A percentile compares a stretch with the other conserved stretches of the same genome.
Evolutionary conservation across 2,113 vertebrate species (phyloP).

Genomic region (Scopus umbretta): DNA sequence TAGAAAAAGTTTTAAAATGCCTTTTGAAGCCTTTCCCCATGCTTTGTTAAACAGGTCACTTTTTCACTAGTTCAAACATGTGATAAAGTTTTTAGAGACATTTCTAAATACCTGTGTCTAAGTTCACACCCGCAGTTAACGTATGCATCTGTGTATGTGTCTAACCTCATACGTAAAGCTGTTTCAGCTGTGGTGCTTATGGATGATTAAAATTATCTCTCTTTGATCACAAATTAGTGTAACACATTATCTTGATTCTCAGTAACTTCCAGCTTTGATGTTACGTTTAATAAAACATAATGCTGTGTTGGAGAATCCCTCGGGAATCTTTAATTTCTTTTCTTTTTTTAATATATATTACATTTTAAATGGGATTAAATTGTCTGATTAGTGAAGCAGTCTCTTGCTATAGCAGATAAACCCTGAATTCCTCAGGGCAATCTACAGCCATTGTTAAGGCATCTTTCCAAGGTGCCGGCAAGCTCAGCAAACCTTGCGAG

Average conservation of each 20-base stretch:
- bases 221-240: slow-evolving; percentile 64
- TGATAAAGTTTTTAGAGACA: neutral
- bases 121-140: neutral
- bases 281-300: slow-evolving; percentile 60
- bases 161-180: neutral
- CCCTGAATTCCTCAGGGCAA: neutral
- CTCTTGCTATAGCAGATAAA: slow-evolving; percentile 54
- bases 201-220: slow-evolving; percentile 57
- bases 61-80: neutral
- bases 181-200: neutral
- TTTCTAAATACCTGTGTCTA: neutral
- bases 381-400: slow-evolving; percentile 69
- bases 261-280: slow-evolving; percentile 58
- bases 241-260: slow-evolving; percentile 47
- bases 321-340: slow-evolving; percentile 62
- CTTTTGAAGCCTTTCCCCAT: neutral
- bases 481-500: neutral
- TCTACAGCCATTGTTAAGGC: neutral
- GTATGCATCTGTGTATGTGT: neutral
- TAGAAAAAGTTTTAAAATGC: neutral
- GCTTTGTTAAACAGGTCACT: neutral
- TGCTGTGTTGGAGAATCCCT: slow-evolving; percentile 40
- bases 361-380: slow-evolving; percentile 72
- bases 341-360: slow-evolving; percentile 49
- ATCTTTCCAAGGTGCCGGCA: neutral